phyloP scores from a whole-genome alignment of 1,140 invertebrate species.

The Drosophila repleta region DNA sequence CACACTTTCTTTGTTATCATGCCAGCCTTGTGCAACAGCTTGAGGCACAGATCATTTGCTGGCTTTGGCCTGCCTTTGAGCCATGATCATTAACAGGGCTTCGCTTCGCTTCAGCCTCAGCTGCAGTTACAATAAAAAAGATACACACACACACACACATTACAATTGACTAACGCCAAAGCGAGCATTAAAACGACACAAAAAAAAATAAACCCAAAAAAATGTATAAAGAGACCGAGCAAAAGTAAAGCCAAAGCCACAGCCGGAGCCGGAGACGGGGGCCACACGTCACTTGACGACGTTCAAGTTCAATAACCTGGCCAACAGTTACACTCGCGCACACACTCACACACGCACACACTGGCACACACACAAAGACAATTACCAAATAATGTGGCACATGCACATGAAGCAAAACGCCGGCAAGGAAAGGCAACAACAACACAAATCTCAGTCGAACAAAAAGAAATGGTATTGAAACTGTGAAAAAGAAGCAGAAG shows the following conservation, averaged over 20 bases:
- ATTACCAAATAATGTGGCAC: constrained; percentile 79
- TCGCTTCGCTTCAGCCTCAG: constrained; percentile 29
- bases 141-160: constrained; percentile 12
- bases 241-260: constrained; percentile 43
- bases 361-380: constrained; percentile 51
- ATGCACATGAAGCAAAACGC: constrained; percentile 76
- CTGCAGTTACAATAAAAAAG: constrained; percentile 54
- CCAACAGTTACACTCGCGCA: constrained; percentile 66
- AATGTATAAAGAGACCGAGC: not conserved
- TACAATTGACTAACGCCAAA: constrained; percentile 65
- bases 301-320: constrained; percentile 81
- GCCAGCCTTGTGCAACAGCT: not conserved
- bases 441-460: constrained; percentile 36
- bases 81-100: constrained; percentile 67
- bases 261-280: constrained; percentile 45
- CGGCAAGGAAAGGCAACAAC: constrained; percentile 42
- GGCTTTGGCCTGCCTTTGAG: constrained; percentile 17
- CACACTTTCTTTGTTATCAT: not conserved
- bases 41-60: constrained; percentile 16
- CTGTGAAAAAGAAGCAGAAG: constrained; percentile 29
- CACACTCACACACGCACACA: constrained; percentile 33
- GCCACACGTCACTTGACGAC: constrained; percentile 75
- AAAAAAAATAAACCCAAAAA: constrained; percentile 40
- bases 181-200: constrained; percentile 55
- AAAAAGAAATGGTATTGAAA: constrained; percentile 53